Percentiles rank a stretch among this genome's conserved stretches.
phyloP scores from a whole-genome alignment of 1,140 invertebrate genomes.

The Reticulitermes speratus region DNA sequence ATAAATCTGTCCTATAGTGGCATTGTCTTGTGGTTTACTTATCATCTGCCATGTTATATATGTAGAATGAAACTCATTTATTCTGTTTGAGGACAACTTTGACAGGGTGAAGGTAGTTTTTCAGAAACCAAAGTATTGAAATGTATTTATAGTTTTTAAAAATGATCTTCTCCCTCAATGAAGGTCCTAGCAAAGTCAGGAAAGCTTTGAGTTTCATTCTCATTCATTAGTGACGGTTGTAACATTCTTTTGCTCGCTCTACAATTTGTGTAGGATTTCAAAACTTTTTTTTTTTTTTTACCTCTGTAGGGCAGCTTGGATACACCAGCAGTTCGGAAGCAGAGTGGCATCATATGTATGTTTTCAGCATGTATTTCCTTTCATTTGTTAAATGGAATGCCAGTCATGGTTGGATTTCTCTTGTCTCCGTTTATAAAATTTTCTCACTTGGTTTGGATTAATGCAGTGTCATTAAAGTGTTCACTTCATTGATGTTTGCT shows the following conservation, averaged over 20 bases:
- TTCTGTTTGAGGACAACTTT: neutral
- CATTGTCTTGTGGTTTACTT: neutral
- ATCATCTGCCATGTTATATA: neutral
- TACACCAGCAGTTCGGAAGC: neutral
- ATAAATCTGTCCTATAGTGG: neutral
- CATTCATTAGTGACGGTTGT: neutral
- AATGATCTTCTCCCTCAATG: neutral
- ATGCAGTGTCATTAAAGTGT: neutral
- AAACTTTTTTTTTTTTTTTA: constrained; percentile 14
- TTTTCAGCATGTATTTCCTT: neutral
- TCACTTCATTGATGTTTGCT: neutral
- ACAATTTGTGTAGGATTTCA: neutral
- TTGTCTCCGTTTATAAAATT: neutral
- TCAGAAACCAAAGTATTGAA: neutral
- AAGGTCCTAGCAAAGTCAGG: neutral
- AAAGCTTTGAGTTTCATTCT: neutral
- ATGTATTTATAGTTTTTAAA: neutral
- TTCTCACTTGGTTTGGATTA: neutral
- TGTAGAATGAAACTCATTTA: neutral
- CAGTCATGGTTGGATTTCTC: constrained; percentile 18
- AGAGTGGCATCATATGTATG: neutral
- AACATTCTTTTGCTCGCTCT: neutral
- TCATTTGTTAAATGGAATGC: neutral
- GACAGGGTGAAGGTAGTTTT: neutral
- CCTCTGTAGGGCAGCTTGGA: neutral